Conservation (phyloP, 2,113 vertebrate species). For the Ceratotherium simum region DNA sequence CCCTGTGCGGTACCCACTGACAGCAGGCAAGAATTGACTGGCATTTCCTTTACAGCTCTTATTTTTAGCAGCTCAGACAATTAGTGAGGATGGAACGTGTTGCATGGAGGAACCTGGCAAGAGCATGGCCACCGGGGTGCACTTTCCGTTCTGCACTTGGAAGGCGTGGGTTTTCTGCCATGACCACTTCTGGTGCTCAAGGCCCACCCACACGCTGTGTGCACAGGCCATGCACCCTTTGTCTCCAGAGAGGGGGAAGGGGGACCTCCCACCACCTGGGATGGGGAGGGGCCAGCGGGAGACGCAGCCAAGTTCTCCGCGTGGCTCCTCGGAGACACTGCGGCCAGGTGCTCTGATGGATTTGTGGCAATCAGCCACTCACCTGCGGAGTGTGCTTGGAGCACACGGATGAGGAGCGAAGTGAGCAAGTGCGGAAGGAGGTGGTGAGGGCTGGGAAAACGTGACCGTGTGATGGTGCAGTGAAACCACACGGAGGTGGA, state of each 20-base stretch:
- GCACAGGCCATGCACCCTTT: too few relatives aligned
- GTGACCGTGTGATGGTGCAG: too few relatives aligned
- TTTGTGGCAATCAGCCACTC: too few relatives aligned
- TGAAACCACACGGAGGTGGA: too few relatives aligned
- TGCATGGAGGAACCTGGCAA: neutral
- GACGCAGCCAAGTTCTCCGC: too few relatives aligned
- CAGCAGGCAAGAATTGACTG: neutral
- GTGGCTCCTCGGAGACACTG: neutral
- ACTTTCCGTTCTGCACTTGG: neutral
- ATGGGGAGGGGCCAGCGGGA: neutral
- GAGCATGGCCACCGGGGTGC: neutral
- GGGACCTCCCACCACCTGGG: neutral
- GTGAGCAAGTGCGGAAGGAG: too few relatives aligned
- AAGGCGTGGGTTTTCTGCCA: neutral
- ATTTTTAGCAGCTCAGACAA: neutral
- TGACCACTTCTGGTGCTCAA: too few relatives aligned
- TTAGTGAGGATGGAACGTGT: neutral
- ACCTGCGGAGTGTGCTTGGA: too few relatives aligned
- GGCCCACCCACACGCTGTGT: too few relatives aligned
- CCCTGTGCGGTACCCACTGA: rapidly evolving
- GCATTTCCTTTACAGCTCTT: neutral
- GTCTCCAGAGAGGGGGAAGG: neutral
- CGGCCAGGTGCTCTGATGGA: too few relatives aligned
- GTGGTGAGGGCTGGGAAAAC: too few relatives aligned
- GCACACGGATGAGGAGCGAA: too few relatives aligned